phyloP scores from a whole-genome alignment of 1,140 invertebrate genomes.

The Polypedilum pembai region DNA sequence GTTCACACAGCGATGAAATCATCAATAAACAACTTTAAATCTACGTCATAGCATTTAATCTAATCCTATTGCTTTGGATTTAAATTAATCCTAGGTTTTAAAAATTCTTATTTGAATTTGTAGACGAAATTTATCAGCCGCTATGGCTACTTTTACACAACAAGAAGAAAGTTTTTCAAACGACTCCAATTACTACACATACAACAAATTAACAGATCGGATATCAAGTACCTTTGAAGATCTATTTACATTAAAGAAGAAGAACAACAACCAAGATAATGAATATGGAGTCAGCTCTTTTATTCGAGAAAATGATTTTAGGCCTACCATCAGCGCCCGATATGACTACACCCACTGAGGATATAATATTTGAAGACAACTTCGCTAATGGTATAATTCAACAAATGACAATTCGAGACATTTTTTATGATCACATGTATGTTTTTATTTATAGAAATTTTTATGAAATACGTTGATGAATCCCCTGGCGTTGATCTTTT shows the following conservation, averaged over 20 bases:
- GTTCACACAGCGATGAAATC: too few relatives aligned
- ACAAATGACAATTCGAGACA: background rate
- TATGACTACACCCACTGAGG: background rate
- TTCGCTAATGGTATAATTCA: slow-evolving; percentile 5
- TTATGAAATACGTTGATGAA: background rate
- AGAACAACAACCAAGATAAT: background rate
- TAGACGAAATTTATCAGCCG: slow-evolving; percentile 12
- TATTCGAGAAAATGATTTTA: background rate
- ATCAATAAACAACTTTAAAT: too few relatives aligned
- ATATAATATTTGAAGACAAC: slow-evolving; percentile 3
- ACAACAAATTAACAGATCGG: background rate
- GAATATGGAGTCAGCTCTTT: background rate
- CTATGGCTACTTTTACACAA: background rate
- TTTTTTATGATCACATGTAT: background rate
- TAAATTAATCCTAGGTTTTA: background rate
- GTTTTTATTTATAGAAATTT: background rate
- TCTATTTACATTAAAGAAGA: background rate
- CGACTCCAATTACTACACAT: slow-evolving; percentile 6
- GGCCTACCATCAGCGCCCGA: background rate
- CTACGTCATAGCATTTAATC: too few relatives aligned
- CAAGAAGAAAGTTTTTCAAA: slow-evolving; percentile 9
- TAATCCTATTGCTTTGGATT: background rate
- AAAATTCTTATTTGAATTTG: background rate
- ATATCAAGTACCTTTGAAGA: slow-evolving; percentile 10
- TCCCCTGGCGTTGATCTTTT: slow-evolving; percentile 7